Evolutionary conservation across 2,797 vertebrate genomes (phyloP).

Genomic region (Heteromormyrus szaboi): DNA sequence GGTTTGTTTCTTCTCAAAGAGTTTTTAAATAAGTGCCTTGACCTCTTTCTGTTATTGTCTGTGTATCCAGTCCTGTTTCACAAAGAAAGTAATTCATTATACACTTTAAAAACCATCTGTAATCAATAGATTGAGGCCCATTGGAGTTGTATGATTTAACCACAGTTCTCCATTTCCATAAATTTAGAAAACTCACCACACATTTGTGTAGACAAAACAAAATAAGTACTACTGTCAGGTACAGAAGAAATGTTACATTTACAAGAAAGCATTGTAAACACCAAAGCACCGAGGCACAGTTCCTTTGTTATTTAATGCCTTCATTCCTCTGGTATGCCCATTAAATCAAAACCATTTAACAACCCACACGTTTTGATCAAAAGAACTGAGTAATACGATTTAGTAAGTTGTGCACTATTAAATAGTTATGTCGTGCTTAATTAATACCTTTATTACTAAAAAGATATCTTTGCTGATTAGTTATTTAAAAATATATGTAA

Average conservation of each 20-base stretch:
- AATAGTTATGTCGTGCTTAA: background rate
- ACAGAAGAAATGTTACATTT: background rate
- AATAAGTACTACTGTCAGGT: background rate
- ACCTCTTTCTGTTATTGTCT: background rate
- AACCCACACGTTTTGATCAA: background rate
- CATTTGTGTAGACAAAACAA: background rate
- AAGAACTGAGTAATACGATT: background rate
- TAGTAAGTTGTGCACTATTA: background rate
- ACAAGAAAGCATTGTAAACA: background rate
- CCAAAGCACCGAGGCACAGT: background rate
- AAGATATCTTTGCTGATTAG: background rate
- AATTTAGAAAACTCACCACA: background rate
- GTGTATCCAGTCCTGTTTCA: conserved; percentile 1
- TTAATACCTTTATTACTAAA: background rate
- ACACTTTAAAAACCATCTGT: background rate
- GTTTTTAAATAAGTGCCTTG: background rate
- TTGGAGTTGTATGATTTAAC: background rate
- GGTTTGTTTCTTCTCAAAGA: background rate
- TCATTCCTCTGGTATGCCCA: background rate
- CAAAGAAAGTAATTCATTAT: background rate
- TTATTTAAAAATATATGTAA: background rate
- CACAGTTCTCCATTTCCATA: background rate
- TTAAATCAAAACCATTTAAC: background rate
- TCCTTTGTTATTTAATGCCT: background rate
- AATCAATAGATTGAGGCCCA: background rate